Base-by-base conservation (phyloP, 1,140 invertebrate genomes). In the Drosophila tani region DNA sequence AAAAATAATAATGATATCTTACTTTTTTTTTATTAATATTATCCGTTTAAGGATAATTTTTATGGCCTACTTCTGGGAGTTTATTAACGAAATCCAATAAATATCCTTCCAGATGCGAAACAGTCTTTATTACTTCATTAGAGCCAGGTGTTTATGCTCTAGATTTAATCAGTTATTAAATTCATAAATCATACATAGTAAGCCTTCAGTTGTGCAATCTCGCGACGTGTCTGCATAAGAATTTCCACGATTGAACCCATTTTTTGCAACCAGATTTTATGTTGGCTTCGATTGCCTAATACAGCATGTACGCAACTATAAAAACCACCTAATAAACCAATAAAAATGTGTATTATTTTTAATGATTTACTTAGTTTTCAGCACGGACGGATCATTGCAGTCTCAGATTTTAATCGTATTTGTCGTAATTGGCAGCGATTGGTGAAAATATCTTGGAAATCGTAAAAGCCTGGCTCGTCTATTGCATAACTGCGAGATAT, bases 371-470 rank as follows among this genome's bases (percentile, higher is more conserved):
- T 24, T 19, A n/a, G 45, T 65, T 63, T 27, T 9, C n/a, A 15
- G 12, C 5, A 14, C n/a, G 1, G 8, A 45, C 14, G 56, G 43
- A 17, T 17, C n/a, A 45, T 40, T 11, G 40, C 59, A 66, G 24
- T 35, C 63, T 24, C 5, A 40, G 63, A 66, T 45, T 60, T 17
- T 29, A 66, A 66, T 66, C 63, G 46, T 43, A 65, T 41, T 62
- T 63, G 63, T 65, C 27, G 41, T 21, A 21, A 66, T 63, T 68
- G 40, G 50, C 67, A 67, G 45, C 32, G 15, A 17, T 43, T 68
- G 67, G 63, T 47, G 67, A 68, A 70, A 63, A 43, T 56, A 58
- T 77, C 75, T 77, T 38, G 62, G 47, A 58, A 62, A 77, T 77
- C 73, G 67, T 66, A 75, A 68, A 77, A 60, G 64, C 64, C 32